A percentile compares a stretch with the other conserved stretches of the same genome.
Evolutionary conservation across 2,888 invertebrate genomes (phyloP).

Genomic region (Ectropis crepuscularia): DNA sequence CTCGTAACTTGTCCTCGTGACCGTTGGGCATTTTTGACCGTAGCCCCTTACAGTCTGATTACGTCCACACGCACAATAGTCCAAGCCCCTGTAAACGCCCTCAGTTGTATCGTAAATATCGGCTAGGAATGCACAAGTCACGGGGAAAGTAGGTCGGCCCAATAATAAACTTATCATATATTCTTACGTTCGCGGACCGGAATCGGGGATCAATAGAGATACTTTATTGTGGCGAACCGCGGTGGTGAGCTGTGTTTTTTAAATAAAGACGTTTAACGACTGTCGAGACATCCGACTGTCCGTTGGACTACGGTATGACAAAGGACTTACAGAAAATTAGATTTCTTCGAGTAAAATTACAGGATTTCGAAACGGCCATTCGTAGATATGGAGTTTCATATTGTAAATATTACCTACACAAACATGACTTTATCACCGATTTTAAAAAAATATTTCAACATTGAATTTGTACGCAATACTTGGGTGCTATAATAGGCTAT

Average conservation of each 20-base stretch:
- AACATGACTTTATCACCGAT: too few relatives aligned
- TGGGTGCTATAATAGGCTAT: too few relatives aligned
- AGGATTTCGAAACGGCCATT: too few relatives aligned
- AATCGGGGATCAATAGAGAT: conserved; percentile 12
- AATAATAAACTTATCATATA: conserved; percentile 32
- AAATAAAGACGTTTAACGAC: neutral
- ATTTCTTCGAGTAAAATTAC: too few relatives aligned
- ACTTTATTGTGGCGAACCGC: conserved; percentile 6
- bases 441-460: too few relatives aligned
- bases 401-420: too few relatives aligned
- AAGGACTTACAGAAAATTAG: too few relatives aligned
- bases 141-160: conserved; percentile 28
- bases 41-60: conserved; percentile 2
- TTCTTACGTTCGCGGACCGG: conserved; percentile 15
- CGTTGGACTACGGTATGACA: too few relatives aligned
- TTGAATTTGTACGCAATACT: too few relatives aligned
- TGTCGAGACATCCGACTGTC: neutral
- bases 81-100: conserved; percentile 44
- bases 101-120: conserved; percentile 49
- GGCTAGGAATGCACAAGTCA: conserved; percentile 31
- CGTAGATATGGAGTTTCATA: too few relatives aligned
- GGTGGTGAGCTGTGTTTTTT: neutral
- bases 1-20: too few relatives aligned
- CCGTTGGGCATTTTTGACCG: neutral
- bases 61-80: conserved; percentile 21